Conservation (phyloP, 2,888 invertebrate genomes). For the Gibbula magus region DNA sequence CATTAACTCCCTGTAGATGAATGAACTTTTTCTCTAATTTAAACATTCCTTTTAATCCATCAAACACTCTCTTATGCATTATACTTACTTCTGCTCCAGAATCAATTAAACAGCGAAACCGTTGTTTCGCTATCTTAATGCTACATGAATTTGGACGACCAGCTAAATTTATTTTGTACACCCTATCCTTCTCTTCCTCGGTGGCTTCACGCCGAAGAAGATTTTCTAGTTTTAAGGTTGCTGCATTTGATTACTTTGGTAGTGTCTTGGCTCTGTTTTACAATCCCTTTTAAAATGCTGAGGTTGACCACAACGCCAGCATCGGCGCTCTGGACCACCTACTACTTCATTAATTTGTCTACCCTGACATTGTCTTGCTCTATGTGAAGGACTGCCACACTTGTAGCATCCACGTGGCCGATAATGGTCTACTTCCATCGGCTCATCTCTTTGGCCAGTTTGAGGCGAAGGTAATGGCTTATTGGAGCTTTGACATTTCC, state of each 20-base stretch:
- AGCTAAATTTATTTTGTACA: not conserved
- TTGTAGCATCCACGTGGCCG: not conserved
- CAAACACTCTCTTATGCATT: no score
- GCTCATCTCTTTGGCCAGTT: not conserved
- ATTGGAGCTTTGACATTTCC: not conserved
- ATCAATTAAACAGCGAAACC: no score
- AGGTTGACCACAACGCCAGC: not conserved
- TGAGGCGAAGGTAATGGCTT: not conserved
- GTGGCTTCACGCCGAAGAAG: not conserved
- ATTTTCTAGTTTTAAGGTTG: not conserved
- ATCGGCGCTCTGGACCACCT: no score
- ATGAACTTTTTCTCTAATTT: no score
- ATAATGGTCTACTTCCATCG: not conserved
- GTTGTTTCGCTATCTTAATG: not conserved
- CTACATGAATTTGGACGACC: no score
- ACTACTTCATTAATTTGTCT: constrained; percentile 21
- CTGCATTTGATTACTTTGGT: no score
- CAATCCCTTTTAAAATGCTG: not conserved
- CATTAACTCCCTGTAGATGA: no score
- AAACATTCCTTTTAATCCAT: no score
- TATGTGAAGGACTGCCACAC: not conserved
- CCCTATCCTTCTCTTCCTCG: not conserved
- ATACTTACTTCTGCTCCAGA: not conserved
- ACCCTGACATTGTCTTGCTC: not conserved
- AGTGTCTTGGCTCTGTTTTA: no score